Base-by-base conservation (phyloP, 2,888 invertebrate species). In the Melinaea marsaeus region DNA sequence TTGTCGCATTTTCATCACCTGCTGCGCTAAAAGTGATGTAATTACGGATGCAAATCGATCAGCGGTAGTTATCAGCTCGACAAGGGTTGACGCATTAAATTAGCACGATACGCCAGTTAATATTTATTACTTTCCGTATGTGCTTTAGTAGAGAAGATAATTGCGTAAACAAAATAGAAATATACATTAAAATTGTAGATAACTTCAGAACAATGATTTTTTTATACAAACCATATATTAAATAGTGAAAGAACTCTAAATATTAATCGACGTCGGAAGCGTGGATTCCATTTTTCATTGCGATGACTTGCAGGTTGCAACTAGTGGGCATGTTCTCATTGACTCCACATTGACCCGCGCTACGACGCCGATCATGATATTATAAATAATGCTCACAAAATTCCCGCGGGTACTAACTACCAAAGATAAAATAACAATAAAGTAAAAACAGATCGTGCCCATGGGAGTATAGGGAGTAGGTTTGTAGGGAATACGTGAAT, bases 41-140 rank as follows among this genome's bases (percentile, higher is more conserved):
- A 90, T 90, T 90, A 90, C 79, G 81, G 85, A 90, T 90, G 90
- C 90, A 90, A 90, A 90, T 90, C 87, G 88, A 88, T 89, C 86
- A 85, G 81, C 80, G 80, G 81, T 85, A 86, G 85, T 88, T 89
- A 90, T 86, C 88, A 81, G 74, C 79, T 77, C 83, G 80, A 79
- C 79, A 84, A 83, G 85, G 85, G 84, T 85, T 86, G 85, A 87
- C 85, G 86, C 81, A 83, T 85, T 80, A 85, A 88, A 88, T 90
- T 88, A 88, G 80, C 85, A 81, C 83, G 84, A 84, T 85, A 86
- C 84, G 81, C 84, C 78, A 78, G 79, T 84, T 85, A 83, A 86
- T 80, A 80, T 84, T 89, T 86, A 89, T 84, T 79, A 84, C 81
- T 81, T 81, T 84, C 81, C 82, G 81, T 80, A 74, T 75, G 76